Evolutionary conservation across 2,888 invertebrate genomes (phyloP).

Genomic region (Campaea margaritaria): DNA sequence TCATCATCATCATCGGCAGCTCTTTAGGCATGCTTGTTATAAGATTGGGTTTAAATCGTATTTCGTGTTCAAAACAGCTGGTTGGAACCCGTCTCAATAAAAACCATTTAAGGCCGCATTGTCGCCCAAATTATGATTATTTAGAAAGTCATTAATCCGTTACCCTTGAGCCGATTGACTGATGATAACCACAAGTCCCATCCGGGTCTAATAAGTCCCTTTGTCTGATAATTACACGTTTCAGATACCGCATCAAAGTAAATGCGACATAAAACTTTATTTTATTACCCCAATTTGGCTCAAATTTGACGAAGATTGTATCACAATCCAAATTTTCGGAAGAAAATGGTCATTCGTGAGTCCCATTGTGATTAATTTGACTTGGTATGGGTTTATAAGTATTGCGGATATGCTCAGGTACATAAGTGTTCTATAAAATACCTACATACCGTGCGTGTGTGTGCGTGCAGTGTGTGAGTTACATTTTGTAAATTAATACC

Average conservation of each 20-base stretch:
- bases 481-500: too few species aligned
- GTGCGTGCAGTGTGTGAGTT: too few species aligned
- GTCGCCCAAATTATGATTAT: slow-evolving; percentile 55
- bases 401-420: not conserved
- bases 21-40: too few species aligned
- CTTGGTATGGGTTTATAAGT: slow-evolving; percentile 7
- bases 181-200: slow-evolving; percentile 41
- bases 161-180: slow-evolving; percentile 23
- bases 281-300: slow-evolving; percentile 82
- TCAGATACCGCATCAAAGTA: slow-evolving; percentile 75
- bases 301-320: slow-evolving; percentile 80
- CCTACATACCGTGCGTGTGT: too few species aligned
- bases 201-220: slow-evolving; percentile 39
- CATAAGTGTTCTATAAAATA: too few species aligned
- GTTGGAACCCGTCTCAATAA: slow-evolving; percentile 17
- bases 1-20: too few species aligned
- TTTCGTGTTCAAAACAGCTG: too few species aligned
- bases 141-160: slow-evolving; percentile 42
- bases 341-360: slow-evolving; percentile 56
- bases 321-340: slow-evolving; percentile 68
- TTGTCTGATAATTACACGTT: slow-evolving; percentile 71
- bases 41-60: too few species aligned
- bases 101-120: slow-evolving; percentile 40
- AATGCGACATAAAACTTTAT: slow-evolving; percentile 83
- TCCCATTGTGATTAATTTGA: slow-evolving; percentile 10